These are phyloP conservation scores for Bedellia somnulentella DNA, from an alignment of 2,888 invertebrate genomes.

Conservation along the genomic window DNA sequence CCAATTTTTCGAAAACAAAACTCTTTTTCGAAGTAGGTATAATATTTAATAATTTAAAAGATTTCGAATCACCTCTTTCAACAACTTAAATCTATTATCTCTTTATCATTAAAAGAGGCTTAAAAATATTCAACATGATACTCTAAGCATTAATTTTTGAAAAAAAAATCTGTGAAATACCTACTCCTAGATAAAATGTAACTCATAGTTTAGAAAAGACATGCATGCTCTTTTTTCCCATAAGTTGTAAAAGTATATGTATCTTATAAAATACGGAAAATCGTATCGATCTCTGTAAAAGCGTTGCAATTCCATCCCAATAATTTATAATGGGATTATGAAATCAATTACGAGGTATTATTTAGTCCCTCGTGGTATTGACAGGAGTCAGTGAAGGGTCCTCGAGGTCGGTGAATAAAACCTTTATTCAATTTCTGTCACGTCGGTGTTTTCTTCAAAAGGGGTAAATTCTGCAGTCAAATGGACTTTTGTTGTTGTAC, in stretches of 20 bases:
- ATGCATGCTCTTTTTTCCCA: neutral
- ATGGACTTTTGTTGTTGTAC: neutral
- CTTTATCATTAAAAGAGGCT: too few relatives aligned
- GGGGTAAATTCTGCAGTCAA: neutral
- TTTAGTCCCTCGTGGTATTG: neutral
- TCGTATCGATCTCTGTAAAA: neutral
- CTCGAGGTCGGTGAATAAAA: neutral
- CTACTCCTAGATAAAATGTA: neutral
- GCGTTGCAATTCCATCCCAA: neutral
- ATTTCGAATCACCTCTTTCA: too few relatives aligned
- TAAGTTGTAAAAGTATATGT: too few relatives aligned
- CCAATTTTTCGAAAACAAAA: too few relatives aligned
- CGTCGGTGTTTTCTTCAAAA: neutral
- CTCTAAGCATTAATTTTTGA: neutral
- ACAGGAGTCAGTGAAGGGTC: neutral
- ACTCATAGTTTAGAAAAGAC: neutral
- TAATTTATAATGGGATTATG: neutral
- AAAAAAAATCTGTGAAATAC: neutral
- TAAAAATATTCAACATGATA: neutral
- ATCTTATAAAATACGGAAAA: neutral
- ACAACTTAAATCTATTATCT: too few relatives aligned
- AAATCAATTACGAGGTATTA: constrained; percentile 1
- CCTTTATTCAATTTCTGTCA: neutral
- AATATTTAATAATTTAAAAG: too few relatives aligned
- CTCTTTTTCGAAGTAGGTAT: too few relatives aligned